These are phyloP conservation scores for Drosophila sulfurigaster DNA, from an alignment of 1,140 invertebrate species.

Conservation along the genomic window DNA sequence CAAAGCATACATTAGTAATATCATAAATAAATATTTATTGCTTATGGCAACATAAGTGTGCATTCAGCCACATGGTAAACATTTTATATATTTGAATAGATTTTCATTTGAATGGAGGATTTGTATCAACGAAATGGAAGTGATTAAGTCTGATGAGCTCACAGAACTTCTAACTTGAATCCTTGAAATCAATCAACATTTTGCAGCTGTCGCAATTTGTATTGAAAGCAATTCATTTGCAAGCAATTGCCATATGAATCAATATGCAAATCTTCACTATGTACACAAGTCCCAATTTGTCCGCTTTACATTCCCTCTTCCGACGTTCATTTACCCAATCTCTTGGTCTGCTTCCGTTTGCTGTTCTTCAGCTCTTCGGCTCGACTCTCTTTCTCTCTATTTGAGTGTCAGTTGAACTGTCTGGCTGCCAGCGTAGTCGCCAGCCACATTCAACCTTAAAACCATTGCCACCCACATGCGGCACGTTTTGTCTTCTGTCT, in stretches of 20 bases:
- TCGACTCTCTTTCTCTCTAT: background rate
- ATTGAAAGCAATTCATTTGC: conserved; percentile 52
- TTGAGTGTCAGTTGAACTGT: conserved; percentile 12
- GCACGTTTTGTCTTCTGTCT: conserved; percentile 8
- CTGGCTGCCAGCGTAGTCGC: conserved; percentile 23
- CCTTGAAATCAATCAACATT: conserved; percentile 44
- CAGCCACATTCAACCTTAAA: conserved; percentile 34
- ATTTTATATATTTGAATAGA: background rate
- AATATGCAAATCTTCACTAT: conserved; percentile 50
- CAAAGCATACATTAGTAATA: background rate
- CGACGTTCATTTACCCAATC: background rate
- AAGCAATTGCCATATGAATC: conserved; percentile 47
- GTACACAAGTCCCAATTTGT: conserved; percentile 24
- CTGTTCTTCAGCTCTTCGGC: too few species aligned
- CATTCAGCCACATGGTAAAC: too few species aligned
- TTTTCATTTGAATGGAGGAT: conserved; percentile 1
- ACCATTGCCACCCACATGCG: conserved; percentile 17
- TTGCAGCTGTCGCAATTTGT: conserved; percentile 49
- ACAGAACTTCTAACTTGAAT: conserved; percentile 16
- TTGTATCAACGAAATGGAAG: conserved; percentile 4
- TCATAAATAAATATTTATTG: background rate
- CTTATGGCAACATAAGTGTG: too few species aligned
- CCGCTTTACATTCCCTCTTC: background rate
- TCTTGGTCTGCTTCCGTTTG: background rate
- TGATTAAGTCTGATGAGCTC: conserved; percentile 25